Evolutionary conservation across 2,888 invertebrate species (phyloP).

Genomic region (Listrodromus nycthemerus): DNA sequence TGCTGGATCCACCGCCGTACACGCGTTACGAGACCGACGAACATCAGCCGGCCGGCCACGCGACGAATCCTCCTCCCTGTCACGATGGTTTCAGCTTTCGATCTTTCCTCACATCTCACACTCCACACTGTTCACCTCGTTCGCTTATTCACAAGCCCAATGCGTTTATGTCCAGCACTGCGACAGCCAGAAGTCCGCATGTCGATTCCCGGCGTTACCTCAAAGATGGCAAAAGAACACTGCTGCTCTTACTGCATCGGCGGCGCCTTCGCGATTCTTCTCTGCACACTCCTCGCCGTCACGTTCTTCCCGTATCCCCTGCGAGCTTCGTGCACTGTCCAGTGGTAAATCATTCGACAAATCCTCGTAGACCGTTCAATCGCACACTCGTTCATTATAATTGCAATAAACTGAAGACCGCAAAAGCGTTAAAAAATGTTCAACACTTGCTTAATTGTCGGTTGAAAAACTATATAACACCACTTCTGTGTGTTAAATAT

Average conservation of each 20-base stretch:
- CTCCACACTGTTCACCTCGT: background rate
- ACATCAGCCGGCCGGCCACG: constrained; percentile 18
- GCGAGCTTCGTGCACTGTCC: constrained; percentile 75
- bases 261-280: constrained; percentile 39
- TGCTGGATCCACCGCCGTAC: constrained; percentile 66
- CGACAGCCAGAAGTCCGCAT: constrained; percentile 37
- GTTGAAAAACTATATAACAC: too few relatives aligned
- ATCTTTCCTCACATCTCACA: background rate
- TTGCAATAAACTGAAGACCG: too few relatives aligned
- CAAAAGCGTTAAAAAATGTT: too few relatives aligned
- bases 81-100: constrained; percentile 19
- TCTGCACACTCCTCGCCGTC: constrained; percentile 60
- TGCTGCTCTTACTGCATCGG: constrained; percentile 60
- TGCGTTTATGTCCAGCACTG: constrained; percentile 19
- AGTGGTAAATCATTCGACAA: constrained; percentile 70
- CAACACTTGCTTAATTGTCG: too few relatives aligned
- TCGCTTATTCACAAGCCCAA: background rate
- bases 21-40: constrained; percentile 49
- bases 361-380: too few relatives aligned
- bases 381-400: too few relatives aligned
- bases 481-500: background rate
- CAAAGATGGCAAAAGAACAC: constrained; percentile 14
- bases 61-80: constrained; percentile 26
- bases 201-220: background rate
- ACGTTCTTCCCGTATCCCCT: constrained; percentile 76